Evolutionary conservation across 2,888 invertebrate genomes (phyloP).

Genomic region (Aromia moschata): DNA sequence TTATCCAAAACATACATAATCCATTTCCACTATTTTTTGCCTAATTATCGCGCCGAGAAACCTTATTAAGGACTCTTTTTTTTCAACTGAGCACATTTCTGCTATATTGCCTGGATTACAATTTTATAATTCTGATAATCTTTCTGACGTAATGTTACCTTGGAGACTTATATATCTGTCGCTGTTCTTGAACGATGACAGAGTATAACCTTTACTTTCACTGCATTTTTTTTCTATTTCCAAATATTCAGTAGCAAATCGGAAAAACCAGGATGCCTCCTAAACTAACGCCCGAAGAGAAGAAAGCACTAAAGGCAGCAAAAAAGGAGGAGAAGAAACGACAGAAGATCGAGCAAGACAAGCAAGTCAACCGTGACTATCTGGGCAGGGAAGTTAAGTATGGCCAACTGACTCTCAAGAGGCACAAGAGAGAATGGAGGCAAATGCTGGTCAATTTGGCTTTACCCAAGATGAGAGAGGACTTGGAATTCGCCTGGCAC

Average conservation of each 20-base stretch:
- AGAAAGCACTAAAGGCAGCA: conserved; percentile 37
- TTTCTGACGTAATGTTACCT: no score
- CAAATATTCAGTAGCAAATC: neutral
- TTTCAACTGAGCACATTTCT: no score
- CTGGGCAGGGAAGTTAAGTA: conserved; percentile 59
- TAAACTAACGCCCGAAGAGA: conserved; percentile 47
- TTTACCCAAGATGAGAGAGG: conserved; percentile 59
- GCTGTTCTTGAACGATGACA: neutral
- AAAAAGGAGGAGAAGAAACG: conserved; percentile 50
- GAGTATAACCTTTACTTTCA: neutral
- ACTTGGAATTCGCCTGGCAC: conserved; percentile 61
- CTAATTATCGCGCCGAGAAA: no score
- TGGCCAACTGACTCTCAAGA: conserved; percentile 55
- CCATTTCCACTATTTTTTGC: no score
- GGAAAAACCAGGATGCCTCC: conserved; percentile 6
- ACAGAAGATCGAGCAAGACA: conserved; percentile 47
- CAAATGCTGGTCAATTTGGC: conserved; percentile 59
- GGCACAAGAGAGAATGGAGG: conserved; percentile 58
- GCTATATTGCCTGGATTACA: no score
- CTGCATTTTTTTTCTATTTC: conserved; percentile 1
- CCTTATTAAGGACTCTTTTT: no score
- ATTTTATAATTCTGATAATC: no score
- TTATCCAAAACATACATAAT: no score
- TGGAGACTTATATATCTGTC: neutral
- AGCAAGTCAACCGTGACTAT: conserved; percentile 53